Evolutionary conservation across 2,113 vertebrate genomes (phyloP).

Genomic region (Pelecanus crispus): DNA sequence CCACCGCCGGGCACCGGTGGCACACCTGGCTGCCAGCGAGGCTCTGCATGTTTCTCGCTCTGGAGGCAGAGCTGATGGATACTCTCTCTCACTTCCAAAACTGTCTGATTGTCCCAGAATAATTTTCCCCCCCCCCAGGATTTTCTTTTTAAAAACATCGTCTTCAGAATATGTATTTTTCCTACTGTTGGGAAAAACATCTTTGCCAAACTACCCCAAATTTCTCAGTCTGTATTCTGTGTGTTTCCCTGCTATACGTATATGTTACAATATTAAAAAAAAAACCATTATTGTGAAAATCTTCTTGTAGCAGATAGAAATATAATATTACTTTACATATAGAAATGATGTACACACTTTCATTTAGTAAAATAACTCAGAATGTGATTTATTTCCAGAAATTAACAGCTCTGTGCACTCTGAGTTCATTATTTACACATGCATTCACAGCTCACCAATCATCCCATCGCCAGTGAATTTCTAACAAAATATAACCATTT

Average conservation of each 20-base stretch:
- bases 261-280: not conserved
- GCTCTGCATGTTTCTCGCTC: not conserved
- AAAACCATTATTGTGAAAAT: not conserved
- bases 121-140: too few relatives aligned
- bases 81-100: not conserved
- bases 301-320: not conserved
- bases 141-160: not conserved
- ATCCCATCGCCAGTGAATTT: not conserved
- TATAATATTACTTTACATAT: not conserved
- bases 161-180: not conserved
- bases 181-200: not conserved
- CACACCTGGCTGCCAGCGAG: fast-evolving
- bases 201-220: not conserved
- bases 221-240: not conserved
- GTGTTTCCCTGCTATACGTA: fast-evolving
- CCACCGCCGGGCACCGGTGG: fast-evolving
- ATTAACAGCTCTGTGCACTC: not conserved
- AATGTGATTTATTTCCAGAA: not conserved
- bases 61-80: not conserved
- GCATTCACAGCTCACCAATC: not conserved
- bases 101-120: not conserved
- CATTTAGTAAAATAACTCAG: not conserved
- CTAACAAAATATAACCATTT: not conserved
- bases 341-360: not conserved
- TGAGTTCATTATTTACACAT: not conserved